Conservation (phyloP, 2,888 invertebrate species). For the Chelonus formosanus region DNA sequence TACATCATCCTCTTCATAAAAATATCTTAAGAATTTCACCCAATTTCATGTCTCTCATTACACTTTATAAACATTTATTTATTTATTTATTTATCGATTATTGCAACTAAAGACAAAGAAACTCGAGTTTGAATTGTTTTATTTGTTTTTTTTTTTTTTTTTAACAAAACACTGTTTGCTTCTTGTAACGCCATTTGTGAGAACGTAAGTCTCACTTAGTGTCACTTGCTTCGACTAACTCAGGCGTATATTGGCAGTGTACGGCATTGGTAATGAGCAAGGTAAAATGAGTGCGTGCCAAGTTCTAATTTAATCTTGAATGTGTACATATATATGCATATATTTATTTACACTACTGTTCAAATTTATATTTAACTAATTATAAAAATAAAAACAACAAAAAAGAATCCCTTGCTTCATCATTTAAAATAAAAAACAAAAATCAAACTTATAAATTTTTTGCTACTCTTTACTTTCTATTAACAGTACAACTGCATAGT, state of each 20-base stretch:
- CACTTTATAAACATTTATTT: too few species aligned
- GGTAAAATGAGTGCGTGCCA: slow-evolving; percentile 35
- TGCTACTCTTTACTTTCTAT: too few species aligned
- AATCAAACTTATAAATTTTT: too few species aligned
- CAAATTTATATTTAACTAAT: too few species aligned
- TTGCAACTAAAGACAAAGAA: too few species aligned
- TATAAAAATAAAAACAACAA: too few species aligned
- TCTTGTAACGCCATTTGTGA: slow-evolving; percentile 32
- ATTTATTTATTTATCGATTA: too few species aligned
- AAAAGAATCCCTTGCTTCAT: too few species aligned
- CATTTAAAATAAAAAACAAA: too few species aligned
- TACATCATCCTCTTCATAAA: slow-evolving; percentile 13
- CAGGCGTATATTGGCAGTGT: slow-evolving; percentile 34
- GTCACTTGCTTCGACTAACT: slow-evolving; percentile 31
- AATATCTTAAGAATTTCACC: background rate
- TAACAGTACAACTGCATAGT: too few species aligned
- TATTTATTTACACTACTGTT: background rate
- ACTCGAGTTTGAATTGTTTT: too few species aligned
- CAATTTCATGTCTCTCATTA: too few species aligned
- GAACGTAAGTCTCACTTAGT: slow-evolving; percentile 43
- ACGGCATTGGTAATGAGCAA: slow-evolving; percentile 38
- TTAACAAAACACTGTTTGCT: slow-evolving; percentile 16
- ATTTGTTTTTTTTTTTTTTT: slow-evolving; percentile 4
- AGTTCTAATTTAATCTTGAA: slow-evolving; percentile 43
- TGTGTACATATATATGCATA: slow-evolving; percentile 27